Percentiles rank a stretch among this genome's conserved stretches.
Conservation (phyloP, 2,888 invertebrate genomes). For the Cloeon dipterum region DNA sequence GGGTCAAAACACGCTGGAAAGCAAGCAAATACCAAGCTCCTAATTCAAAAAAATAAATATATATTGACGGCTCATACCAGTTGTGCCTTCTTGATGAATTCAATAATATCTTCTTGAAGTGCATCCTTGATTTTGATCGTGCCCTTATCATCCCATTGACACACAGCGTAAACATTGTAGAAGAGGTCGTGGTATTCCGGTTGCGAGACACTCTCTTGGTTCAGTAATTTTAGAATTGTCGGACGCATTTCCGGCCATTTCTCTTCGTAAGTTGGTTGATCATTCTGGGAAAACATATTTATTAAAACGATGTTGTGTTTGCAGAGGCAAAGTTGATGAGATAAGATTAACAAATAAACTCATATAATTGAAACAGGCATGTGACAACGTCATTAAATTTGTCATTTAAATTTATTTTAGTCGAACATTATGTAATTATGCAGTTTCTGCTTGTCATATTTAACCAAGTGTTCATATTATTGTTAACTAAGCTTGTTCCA, state of each 20-base stretch:
- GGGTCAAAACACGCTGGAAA: constrained; percentile 50
- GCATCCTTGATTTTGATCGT: constrained; percentile 71
- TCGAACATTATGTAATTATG: no score
- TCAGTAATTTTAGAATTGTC: constrained; percentile 75
- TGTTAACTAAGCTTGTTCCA: no score
- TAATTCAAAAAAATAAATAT: neutral
- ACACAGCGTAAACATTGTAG: constrained; percentile 85
- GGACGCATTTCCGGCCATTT: constrained; percentile 94
- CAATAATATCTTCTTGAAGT: constrained; percentile 75
- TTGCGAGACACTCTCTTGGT: constrained; percentile 83
- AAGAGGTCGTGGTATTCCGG: constrained; percentile 96
- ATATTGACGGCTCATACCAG: no score
- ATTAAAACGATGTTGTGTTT: constrained; percentile 11
- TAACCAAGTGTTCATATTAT: no score
- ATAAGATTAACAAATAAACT: neutral
- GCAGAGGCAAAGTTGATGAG: no score
- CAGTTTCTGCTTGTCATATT: no score
- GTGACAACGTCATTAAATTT: neutral
- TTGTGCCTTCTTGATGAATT: constrained; percentile 86
- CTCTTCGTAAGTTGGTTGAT: constrained; percentile 73
- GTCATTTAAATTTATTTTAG: no score
- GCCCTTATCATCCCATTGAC: constrained; percentile 93
- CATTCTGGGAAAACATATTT: constrained; percentile 39
- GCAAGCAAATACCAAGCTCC: neutral
- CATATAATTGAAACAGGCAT: no score